Conservation (phyloP, 2,797 vertebrate genomes). For the Eptatretus atami region DNA sequence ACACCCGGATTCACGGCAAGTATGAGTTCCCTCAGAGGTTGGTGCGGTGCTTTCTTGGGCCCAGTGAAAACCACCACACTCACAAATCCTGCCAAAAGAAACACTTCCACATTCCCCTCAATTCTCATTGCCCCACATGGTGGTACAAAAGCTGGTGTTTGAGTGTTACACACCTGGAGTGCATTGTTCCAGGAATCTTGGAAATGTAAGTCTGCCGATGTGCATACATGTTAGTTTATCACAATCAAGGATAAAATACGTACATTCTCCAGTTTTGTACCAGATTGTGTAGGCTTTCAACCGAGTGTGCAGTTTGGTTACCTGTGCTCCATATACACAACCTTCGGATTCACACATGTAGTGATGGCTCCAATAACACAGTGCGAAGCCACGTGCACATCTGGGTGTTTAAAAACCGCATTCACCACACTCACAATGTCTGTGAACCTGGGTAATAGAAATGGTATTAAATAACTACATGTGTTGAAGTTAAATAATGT, state of each 20-base stretch:
- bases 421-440: constrained; percentile 60
- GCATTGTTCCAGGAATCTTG: constrained; percentile 80
- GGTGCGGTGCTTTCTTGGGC: constrained; percentile 31
- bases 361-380: constrained; percentile 40
- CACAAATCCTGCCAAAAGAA: constrained; percentile 32
- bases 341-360: constrained; percentile 47
- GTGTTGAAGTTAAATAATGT: no score
- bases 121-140: no score
- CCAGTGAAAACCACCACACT: constrained; percentile 56
- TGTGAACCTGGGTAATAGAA: constrained; percentile 25
- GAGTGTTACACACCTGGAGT: constrained; percentile 34
- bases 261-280: no score
- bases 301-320: constrained; percentile 11
- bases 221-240: no score
- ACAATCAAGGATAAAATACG: no score
- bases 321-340: constrained; percentile 73
- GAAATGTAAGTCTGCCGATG: constrained; percentile 38
- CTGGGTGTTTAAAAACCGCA: constrained; percentile 50
- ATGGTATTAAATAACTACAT: no score
- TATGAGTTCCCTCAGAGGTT: constrained; percentile 45
- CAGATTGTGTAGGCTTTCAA: no score
- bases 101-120: not conserved
- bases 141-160: not conserved
- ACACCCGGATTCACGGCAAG: constrained; percentile 42
- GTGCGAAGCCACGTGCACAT: constrained; percentile 28